Evolutionary conservation across 2,113 vertebrate genomes (phyloP), one percentile per base, ranked within the genome.

Genomic region (Capra hircus): DNA sequence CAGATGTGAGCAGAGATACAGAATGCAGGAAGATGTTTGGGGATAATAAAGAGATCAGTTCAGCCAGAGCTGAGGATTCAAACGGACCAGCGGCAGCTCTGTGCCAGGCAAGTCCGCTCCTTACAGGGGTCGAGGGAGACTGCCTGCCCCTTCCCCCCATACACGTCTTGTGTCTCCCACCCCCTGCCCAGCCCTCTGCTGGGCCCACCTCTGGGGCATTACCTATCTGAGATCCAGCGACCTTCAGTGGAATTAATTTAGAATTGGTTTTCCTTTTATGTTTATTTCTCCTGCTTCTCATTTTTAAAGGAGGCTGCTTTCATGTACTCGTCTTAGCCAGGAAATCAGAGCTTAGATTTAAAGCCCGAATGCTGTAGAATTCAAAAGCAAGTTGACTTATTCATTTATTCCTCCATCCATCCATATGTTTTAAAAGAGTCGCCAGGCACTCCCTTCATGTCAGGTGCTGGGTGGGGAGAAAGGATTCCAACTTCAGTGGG

Each of bases 251-350:
- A 60, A 82, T 97, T 96, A 88, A 92, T 92, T 95, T 86, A 87
- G 85, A 92, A 92, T 59, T 91, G 71, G 74, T 85, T 96, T 97
- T 77, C 89, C 88, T 96, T 97, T 95, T n/a, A 88, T 86, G 96
- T 93, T 92, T 96, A 64, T 90, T 96, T 96, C 96, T 94, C 87
- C 36, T 86, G 64, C 95, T 94, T 95, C 89, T 94, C 85, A 17
- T 91, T 97, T 97, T 88, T 92, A 83, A 82, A 97, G 91, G 94
- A 97, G 78, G 60, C 83, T 83, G 86, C 96, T 97, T 96, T 94
- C 78, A 88, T 80, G 80, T 94, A 43, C 94, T 59, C 3, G 0
- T 88, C 84, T 95, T 52, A 96, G 90, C 88, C 60, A 77, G 90
- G 90, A 98, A 97, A 95, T 57, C 94, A 57, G 53, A 82, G 81